phyloP scores from a whole-genome alignment of 2,888 invertebrate species.

The Salpingus planirostris region DNA sequence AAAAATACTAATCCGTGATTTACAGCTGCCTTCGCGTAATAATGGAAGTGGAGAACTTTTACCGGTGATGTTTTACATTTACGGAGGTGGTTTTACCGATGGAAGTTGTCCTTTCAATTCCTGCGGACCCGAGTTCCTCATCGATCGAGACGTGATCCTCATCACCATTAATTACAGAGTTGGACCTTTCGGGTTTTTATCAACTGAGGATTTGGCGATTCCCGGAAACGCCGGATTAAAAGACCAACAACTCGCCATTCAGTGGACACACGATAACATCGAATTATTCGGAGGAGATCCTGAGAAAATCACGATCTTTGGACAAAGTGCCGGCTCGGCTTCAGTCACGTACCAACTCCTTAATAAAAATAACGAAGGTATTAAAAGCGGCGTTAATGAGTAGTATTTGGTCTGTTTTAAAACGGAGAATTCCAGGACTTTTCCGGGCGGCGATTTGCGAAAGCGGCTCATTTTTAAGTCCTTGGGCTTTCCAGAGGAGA shows the following conservation, averaged over 20 bases:
- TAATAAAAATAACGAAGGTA: conserved; percentile 5
- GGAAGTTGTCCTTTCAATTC: conserved; percentile 2
- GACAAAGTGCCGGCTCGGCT: conserved; percentile 64
- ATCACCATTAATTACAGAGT: conserved; percentile 23
- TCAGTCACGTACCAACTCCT: conserved; percentile 12
- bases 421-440: too few relatives aligned
- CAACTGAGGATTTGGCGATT: conserved; percentile 57
- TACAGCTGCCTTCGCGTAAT: conserved; percentile 6
- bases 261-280: conserved; percentile 61
- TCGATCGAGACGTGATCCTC: conserved; percentile 20
- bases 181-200: conserved; percentile 50
- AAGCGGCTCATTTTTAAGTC: conserved; percentile 17
- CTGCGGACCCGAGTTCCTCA: conserved; percentile 18
- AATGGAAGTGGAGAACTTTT: conserved; percentile 4
- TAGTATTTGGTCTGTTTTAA: too few relatives aligned
- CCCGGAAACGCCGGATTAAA: conserved; percentile 66
- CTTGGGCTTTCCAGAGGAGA: conserved; percentile 11
- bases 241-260: conserved; percentile 60
- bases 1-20: conserved; percentile 1
- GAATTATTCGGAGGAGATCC: conserved; percentile 62
- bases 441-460: conserved; percentile 15
- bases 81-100: conserved; percentile 10
- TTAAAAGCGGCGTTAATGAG: too few relatives aligned
- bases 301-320: conserved; percentile 55
- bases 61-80: conserved; percentile 9